Conservation (phyloP, 2,888 invertebrate genomes). For the Galerucella pusilla region DNA sequence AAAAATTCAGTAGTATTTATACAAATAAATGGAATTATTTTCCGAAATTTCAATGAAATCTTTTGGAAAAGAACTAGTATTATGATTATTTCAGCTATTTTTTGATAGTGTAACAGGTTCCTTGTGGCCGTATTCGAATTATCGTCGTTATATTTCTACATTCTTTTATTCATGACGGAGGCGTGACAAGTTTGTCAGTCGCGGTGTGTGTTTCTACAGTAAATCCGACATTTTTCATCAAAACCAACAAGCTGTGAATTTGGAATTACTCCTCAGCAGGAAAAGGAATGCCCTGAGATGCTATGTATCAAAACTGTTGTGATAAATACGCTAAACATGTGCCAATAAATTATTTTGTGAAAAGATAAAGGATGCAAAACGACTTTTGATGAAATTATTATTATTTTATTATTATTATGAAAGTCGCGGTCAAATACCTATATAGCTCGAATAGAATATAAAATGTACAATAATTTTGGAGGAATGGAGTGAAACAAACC, state of each 20-base stretch:
- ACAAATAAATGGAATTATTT: too few species aligned
- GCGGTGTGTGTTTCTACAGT: constrained; percentile 25
- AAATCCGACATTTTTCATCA: constrained; percentile 32
- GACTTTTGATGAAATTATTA: background rate
- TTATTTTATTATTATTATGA: too few species aligned
- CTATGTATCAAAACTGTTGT: background rate
- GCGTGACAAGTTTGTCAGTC: constrained; percentile 34
- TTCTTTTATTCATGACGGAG: constrained; percentile 31
- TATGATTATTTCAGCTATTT: background rate
- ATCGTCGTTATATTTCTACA: constrained; percentile 16
- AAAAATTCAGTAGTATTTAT: too few species aligned
- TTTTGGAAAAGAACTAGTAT: background rate
- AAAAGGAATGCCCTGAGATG: background rate
- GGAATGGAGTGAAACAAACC: too few species aligned
- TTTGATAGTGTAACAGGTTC: constrained; percentile 5
- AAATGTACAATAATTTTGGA: too few species aligned
- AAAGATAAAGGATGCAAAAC: background rate
- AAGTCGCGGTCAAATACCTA: too few species aligned
- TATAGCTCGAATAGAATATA: too few species aligned
- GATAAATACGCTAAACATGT: background rate
- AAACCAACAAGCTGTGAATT: constrained; percentile 30
- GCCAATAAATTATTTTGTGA: background rate
- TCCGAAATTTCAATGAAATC: too few species aligned
- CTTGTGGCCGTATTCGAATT: constrained; percentile 9
- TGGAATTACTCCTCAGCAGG: constrained; percentile 13